A percentile compares a stretch with the other conserved stretches of the same genome.
These are phyloP conservation scores for Alfaro cultratus DNA, from an alignment of 2,797 vertebrate genomes.

Conservation along the genomic window DNA sequence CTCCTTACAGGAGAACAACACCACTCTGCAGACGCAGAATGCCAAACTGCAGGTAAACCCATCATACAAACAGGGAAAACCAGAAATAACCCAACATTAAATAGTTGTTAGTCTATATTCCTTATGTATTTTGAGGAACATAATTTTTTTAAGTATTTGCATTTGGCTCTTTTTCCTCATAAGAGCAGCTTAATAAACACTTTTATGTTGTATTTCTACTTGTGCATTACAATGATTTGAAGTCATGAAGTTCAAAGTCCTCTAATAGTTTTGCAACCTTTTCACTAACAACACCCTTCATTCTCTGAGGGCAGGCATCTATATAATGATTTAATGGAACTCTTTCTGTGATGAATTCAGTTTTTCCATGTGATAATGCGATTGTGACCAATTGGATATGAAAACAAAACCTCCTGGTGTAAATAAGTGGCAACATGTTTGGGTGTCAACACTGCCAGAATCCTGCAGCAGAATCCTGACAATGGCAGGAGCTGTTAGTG, in stretches of 20 bases:
- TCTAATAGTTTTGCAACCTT: not conserved
- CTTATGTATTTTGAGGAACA: not conserved
- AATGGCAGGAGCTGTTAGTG: not conserved
- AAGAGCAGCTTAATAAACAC: not conserved
- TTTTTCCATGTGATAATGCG: not conserved
- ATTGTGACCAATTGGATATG: not conserved
- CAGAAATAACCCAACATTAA: not conserved
- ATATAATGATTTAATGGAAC: not conserved
- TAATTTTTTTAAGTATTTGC: not conserved
- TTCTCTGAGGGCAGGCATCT: not conserved
- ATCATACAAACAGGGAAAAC: not conserved
- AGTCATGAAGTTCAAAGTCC: not conserved
- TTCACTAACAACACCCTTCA: not conserved
- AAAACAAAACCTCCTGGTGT: not conserved
- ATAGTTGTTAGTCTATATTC: not conserved
- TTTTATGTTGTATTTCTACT: not conserved
- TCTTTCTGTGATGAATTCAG: not conserved
- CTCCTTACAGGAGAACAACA: conserved; percentile 95
- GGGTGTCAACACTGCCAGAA: not conserved
- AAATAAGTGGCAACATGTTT: not conserved
- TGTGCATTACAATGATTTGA: not conserved
- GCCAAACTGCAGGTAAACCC: conserved; percentile 93
- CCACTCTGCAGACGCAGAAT: conserved; percentile 93
- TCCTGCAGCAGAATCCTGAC: not conserved
- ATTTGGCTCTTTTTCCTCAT: not conserved